Conservation (phyloP, 2,888 invertebrate genomes). For the Cephus rjabovi region DNA sequence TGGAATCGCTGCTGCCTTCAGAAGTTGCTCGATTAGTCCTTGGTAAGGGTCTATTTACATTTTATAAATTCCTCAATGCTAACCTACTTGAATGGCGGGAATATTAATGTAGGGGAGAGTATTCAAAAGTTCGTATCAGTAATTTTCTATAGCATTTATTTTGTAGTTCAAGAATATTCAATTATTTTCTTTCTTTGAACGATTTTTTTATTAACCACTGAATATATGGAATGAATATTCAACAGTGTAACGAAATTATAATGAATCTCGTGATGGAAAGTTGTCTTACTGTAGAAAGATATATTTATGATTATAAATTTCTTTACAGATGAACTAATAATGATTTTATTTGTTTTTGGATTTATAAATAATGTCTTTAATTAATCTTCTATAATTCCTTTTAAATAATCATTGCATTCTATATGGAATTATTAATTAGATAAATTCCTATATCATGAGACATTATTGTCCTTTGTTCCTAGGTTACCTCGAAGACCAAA, state of each 20-base stretch:
- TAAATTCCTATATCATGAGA: not conserved
- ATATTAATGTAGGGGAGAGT: slow-evolving; percentile 7
- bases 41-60: slow-evolving; percentile 46
- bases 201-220: not conserved
- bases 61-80: not conserved
- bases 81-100: slow-evolving; percentile 19
- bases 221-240: not conserved
- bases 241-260: not conserved
- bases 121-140: not conserved
- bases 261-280: not conserved
- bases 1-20: slow-evolving; percentile 62
- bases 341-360: not conserved
- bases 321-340: not conserved
- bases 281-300: no score
- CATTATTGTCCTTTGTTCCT: not conserved
- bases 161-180: not conserved
- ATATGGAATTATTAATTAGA: not conserved
- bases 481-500: slow-evolving; percentile 62
- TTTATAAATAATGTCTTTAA: not conserved
- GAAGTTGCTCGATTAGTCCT: slow-evolving; percentile 63
- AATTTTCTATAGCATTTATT: not conserved
- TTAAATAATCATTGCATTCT: not conserved
- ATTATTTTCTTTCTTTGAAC: not conserved
- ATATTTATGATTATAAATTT: not conserved
- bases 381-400: not conserved